A percentile compares a stretch with the other conserved stretches of the same genome.
Evolutionary conservation across 2,113 vertebrate genomes (phyloP).

Genomic region (Etheostoma cragini): DNA sequence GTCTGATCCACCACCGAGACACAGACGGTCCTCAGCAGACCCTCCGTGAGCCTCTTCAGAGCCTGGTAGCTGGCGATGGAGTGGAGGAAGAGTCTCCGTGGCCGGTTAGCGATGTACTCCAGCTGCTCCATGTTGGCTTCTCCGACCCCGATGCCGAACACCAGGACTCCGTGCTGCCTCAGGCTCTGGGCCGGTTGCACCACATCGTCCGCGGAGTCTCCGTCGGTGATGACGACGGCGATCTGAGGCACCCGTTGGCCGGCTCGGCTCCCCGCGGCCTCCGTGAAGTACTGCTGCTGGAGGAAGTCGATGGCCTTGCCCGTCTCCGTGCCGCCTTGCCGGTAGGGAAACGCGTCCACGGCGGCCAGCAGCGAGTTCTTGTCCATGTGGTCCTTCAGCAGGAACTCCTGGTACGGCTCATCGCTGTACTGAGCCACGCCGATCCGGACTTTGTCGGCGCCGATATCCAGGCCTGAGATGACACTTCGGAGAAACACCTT

Average conservation of each 20-base stretch:
- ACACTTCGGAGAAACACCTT: conserved; percentile 81
- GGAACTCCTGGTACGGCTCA: conserved; percentile 77
- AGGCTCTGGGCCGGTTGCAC: conserved; percentile 70
- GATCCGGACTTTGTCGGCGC: conserved; percentile 79
- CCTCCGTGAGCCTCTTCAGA: conserved; percentile 69
- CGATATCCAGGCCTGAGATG: conserved; percentile 81
- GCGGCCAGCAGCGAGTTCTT: conserved; percentile 77
- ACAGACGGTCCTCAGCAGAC: conserved; percentile 82
- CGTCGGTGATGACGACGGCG: conserved; percentile 86
- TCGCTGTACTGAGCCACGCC: conserved; percentile 86
- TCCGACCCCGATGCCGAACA: conserved; percentile 85
- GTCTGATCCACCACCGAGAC: conserved; percentile 74
- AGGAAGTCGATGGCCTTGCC: conserved; percentile 85
- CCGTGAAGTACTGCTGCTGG: conserved; percentile 75
- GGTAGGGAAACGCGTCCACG: conserved; percentile 77
- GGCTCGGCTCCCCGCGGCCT: conserved; percentile 75
- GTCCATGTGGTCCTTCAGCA: conserved; percentile 80
- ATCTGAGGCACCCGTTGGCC: conserved; percentile 83
- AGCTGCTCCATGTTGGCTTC: conserved; percentile 68
- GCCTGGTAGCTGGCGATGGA: conserved; percentile 76
- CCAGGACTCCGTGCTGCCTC: conserved; percentile 77
- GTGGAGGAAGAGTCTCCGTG: conserved; percentile 80
- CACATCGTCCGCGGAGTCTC: conserved; percentile 83
- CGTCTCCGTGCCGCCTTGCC: conserved; percentile 76
- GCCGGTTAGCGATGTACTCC: conserved; percentile 82